A percentile compares a stretch with the other conserved stretches of the same genome.
phyloP scores from a whole-genome alignment of 2,888 invertebrate species.

The Hoplodrina ambigua region DNA sequence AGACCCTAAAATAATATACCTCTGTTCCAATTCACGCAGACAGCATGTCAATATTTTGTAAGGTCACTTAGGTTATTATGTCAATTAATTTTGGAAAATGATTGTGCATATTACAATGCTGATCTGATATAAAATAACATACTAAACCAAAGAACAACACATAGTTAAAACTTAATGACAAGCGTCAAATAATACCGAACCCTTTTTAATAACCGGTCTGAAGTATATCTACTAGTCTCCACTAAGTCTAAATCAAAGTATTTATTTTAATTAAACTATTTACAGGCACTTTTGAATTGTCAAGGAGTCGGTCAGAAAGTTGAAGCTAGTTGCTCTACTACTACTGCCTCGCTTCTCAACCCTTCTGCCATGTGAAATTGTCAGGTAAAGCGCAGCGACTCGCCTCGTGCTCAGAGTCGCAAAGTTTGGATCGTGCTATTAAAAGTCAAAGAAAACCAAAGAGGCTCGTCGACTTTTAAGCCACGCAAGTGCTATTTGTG shows the following conservation, averaged over 20 bases:
- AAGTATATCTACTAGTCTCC: too few species aligned
- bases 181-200: neutral
- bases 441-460: neutral
- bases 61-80: neutral
- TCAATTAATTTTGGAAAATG: slow-evolving; percentile 7
- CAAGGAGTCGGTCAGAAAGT: too few species aligned
- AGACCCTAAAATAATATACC: slow-evolving; percentile 51
- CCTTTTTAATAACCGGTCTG: too few species aligned
- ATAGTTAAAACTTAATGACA: neutral
- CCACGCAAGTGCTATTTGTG: slow-evolving; percentile 11
- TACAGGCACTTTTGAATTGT: too few species aligned
- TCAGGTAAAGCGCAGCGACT: too few species aligned
- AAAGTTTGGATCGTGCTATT: too few species aligned
- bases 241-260: too few species aligned
- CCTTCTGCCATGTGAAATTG: too few species aligned
- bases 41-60: neutral
- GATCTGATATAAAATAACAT: neutral
- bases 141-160: neutral
- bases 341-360: too few species aligned
- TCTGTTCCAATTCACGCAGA: slow-evolving; percentile 2
- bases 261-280: too few species aligned
- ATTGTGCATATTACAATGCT: neutral
- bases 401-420: too few species aligned
- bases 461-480: neutral
- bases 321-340: too few species aligned